phyloP scores from a whole-genome alignment of 2,888 invertebrate species.

The Drosophila kuntzei region DNA sequence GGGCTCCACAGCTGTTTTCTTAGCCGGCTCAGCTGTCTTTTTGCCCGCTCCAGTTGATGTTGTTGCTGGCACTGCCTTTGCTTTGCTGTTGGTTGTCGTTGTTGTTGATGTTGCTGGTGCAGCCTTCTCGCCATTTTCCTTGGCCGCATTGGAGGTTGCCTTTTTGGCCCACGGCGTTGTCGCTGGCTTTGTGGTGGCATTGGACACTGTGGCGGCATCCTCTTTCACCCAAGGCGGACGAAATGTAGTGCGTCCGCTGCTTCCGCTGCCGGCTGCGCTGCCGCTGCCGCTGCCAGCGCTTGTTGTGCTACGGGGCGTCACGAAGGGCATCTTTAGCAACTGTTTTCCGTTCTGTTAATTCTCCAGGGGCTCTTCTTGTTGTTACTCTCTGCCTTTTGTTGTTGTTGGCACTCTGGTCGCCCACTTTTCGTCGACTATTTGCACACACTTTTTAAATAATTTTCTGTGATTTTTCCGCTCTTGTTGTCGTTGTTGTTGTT shows the following conservation, averaged over 20 bases:
- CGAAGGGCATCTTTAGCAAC: conserved; percentile 81
- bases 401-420: conserved; percentile 38
- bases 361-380: conserved; percentile 57
- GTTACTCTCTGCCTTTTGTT: conserved; percentile 12
- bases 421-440: conserved; percentile 64
- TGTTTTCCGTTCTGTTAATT: conserved; percentile 60
- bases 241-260: conserved; percentile 87
- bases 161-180: conserved; percentile 69
- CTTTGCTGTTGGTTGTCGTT: conserved; percentile 59
- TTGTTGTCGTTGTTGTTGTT: conserved; percentile 39
- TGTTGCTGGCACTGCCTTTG: conserved; percentile 10
- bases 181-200: conserved; percentile 62
- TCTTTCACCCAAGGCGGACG: conserved; percentile 90
- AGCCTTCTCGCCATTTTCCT: conserved; percentile 57
- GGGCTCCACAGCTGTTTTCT: conserved; percentile 54
- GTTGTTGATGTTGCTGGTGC: conserved; percentile 53
- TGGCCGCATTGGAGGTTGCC: conserved; percentile 40
- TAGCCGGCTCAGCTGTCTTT: conserved; percentile 64
- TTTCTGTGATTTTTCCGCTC: conserved; percentile 55
- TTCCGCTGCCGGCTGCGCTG: conserved; percentile 63
- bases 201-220: conserved; percentile 84
- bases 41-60: conserved; percentile 38
- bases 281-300: conserved; percentile 68
- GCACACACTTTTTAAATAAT: conserved; percentile 80
- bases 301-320: conserved; percentile 80